Conservation (phyloP, 2,888 invertebrate genomes). For the Lepidochrysops patricia region DNA sequence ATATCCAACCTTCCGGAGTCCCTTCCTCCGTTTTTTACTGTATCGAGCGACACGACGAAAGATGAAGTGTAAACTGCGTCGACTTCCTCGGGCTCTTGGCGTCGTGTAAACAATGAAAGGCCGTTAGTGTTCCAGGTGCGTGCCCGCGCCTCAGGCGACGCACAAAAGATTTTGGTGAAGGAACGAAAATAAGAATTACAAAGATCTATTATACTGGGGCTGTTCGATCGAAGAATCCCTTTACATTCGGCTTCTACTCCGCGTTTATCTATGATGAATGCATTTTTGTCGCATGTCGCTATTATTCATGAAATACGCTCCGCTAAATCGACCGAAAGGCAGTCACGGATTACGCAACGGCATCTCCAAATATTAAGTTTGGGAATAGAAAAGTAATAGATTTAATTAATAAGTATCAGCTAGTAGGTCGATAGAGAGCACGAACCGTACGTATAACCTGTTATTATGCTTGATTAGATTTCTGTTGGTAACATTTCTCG, state of each 20-base stretch:
- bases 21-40: conserved; percentile 65
- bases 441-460: conserved; percentile 69
- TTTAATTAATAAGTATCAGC: conserved; percentile 67
- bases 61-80: conserved; percentile 66
- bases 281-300: conserved; percentile 27
- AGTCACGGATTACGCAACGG: conserved; percentile 43
- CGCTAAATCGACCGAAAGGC: conserved; percentile 27
- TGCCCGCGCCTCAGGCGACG: conserved; percentile 46
- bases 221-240: conserved; percentile 56
- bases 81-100: conserved; percentile 59
- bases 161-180: conserved; percentile 69
- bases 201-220: conserved; percentile 44
- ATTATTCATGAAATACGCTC: neutral
- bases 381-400: conserved; percentile 41
- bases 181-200: conserved; percentile 50
- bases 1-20: conserved; percentile 67
- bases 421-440: conserved; percentile 63
- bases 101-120: conserved; percentile 53
- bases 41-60: conserved; percentile 60
- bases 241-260: conserved; percentile 40
- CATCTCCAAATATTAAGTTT: conserved; percentile 47
- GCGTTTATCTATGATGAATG: conserved; percentile 60
- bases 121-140: conserved; percentile 54
- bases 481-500: conserved; percentile 74
- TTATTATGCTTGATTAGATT: conserved; percentile 74